phyloP scores from a whole-genome alignment of 2,113 vertebrate genomes.

The Anguilla japonica region DNA sequence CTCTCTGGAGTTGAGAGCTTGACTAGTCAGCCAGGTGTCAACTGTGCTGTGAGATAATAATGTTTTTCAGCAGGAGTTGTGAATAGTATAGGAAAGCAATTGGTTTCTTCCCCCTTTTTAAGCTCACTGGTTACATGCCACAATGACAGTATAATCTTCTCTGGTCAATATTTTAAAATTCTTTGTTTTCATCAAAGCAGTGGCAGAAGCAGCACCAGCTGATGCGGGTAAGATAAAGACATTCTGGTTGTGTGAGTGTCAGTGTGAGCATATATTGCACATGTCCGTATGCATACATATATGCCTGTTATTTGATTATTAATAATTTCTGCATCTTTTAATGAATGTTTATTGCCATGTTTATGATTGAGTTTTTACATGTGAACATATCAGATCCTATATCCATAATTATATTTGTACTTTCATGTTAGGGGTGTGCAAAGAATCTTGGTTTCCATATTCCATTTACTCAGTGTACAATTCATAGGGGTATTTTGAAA shows the following conservation, averaged over 20 bases:
- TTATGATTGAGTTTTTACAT: too few species aligned
- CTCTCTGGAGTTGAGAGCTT: neutral
- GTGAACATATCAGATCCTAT: too few species aligned
- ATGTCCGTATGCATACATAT: too few species aligned
- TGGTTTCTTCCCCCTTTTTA: neutral
- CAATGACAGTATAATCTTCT: neutral
- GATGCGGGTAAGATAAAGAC: neutral
- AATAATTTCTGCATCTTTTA: too few species aligned
- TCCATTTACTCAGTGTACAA: neutral
- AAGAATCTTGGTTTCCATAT: neutral
- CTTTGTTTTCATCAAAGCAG: neutral
- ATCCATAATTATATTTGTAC: neutral
- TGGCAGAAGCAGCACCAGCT: neutral
- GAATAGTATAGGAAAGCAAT: too few species aligned
- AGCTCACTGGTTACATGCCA: neutral
- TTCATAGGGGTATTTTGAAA: neutral
- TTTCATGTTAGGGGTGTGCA: neutral
- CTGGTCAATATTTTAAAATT: neutral
- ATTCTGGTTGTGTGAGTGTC: neutral
- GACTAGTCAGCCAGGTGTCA: neutral
- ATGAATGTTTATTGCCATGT: too few species aligned
- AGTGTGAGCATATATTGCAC: neutral
- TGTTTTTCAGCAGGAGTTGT: neutral
- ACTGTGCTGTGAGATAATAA: neutral
- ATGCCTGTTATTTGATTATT: too few species aligned